phyloP scores from a whole-genome alignment of 2,797 vertebrate species.

The Octomys mimax region DNA sequence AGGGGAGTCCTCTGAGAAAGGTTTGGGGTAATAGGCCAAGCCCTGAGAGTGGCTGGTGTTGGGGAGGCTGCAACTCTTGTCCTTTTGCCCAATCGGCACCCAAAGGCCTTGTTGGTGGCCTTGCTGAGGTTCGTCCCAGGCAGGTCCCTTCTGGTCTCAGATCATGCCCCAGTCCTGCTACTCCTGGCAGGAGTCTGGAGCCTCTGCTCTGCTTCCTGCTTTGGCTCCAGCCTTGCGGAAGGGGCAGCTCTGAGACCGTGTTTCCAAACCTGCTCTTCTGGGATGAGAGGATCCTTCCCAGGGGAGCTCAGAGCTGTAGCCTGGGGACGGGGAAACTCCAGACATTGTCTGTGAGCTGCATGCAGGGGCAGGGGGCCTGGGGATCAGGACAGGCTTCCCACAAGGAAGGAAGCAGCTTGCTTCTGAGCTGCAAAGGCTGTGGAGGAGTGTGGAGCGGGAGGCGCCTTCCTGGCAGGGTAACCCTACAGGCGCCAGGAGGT shows the following conservation, averaged over 20 bases:
- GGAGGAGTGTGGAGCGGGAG: neutral
- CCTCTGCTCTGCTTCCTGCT: neutral
- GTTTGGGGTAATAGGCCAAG: neutral
- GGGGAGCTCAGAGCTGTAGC: neutral
- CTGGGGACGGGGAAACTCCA: fast-evolving
- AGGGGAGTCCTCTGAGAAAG: neutral
- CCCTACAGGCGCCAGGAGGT: neutral
- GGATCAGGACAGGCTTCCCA: neutral
- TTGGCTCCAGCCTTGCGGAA: neutral
- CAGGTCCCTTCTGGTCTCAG: fast-evolving
- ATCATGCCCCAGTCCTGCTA: fast-evolving
- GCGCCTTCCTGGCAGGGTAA: neutral
- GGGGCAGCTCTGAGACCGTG: neutral
- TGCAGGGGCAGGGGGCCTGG: too few relatives aligned
- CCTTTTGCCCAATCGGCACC: neutral
- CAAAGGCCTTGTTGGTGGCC: neutral
- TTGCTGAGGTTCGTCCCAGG: neutral
- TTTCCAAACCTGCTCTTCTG: neutral
- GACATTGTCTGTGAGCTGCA: fast-evolving
- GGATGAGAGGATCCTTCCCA: too few relatives aligned
- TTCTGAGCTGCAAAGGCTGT: too few relatives aligned
- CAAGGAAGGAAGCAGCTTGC: neutral
- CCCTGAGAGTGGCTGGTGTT: too few relatives aligned
- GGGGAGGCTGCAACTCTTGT: neutral
- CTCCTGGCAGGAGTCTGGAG: neutral